phyloP scores from a whole-genome alignment of 2,888 invertebrate genomes.

The Noctua comes region DNA sequence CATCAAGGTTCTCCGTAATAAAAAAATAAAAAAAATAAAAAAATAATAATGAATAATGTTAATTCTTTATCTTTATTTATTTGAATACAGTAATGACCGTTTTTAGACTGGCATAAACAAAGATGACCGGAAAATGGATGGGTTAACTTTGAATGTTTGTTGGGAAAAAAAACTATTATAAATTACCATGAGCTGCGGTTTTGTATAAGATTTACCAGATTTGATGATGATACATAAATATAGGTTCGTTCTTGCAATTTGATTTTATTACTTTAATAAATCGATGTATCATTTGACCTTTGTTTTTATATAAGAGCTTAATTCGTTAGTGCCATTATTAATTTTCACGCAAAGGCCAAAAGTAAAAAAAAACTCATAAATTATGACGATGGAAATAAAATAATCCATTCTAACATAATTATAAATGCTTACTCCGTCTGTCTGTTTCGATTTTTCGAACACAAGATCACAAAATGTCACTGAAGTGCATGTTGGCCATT shows the following conservation, averaged over 20 bases:
- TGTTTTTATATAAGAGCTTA: not conserved
- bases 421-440: too few species aligned
- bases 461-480: not conserved
- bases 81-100: not conserved
- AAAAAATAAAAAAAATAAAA: too few species aligned
- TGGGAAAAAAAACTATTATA: not conserved
- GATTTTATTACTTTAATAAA: not conserved
- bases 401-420: too few species aligned
- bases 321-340: not conserved
- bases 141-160: not conserved
- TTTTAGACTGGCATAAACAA: constrained; percentile 2
- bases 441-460: not conserved
- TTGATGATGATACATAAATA: not conserved
- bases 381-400: not conserved
- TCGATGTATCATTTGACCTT: not conserved
- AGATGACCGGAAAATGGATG: not conserved
- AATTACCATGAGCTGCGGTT: not conserved
- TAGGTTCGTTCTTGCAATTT: not conserved
- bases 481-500: not conserved
- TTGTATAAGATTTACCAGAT: not conserved
- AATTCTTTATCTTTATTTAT: too few species aligned
- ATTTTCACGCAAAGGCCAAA: not conserved
- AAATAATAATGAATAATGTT: not conserved
- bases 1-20: too few species aligned
- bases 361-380: not conserved